Evolutionary conservation across 2,113 vertebrate genomes (phyloP), one percentile per base, ranked within the genome.

Genomic region (Loxodonta africana): DNA sequence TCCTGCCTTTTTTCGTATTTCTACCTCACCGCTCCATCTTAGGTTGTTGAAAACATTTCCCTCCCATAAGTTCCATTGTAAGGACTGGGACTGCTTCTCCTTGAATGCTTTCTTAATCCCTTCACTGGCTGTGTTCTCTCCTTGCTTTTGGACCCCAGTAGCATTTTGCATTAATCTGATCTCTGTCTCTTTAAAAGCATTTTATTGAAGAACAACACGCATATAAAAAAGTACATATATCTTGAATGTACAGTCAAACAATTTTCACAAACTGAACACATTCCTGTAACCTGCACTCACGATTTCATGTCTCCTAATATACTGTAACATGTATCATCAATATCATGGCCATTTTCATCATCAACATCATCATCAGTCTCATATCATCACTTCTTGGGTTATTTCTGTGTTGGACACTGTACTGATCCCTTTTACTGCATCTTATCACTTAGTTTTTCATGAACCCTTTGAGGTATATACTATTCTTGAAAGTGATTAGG

Each of bases 261-360:
- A 69, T 12, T 15, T 69, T 15, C 65, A 69, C 65, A 69, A 12
- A 71, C 30, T 71, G 67, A 14, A 71, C 67, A n/a, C 67, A n/a
- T 17, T n/a, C 30, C 4, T 28, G 26, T 18, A 30, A n/a, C 15
- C 69, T n/a, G 30, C 69, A 71, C 30, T 15, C 33, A 73, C 21
- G 33, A 37, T 73, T 73, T 37, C 71, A 18, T 48, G 25, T 62
- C 60, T 73, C 63, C 62, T 80, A 25, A 23, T 28, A 15, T 17
- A 1, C 18, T 21, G 2, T 46, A n/a, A 28, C 8, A 9, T 1
- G 12, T 37, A 8, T 7, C 46, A 17, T 25, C 21, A 10, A 20
- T 8, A n/a, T 37, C n/a, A 37, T 37, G 37, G 37, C 37, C 37
- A 37, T 37, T 37, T 37, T 37, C 37, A 15, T 18, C 9, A 44